phyloP scores from a whole-genome alignment of 2,113 vertebrate species.

The Silurus asotus region DNA sequence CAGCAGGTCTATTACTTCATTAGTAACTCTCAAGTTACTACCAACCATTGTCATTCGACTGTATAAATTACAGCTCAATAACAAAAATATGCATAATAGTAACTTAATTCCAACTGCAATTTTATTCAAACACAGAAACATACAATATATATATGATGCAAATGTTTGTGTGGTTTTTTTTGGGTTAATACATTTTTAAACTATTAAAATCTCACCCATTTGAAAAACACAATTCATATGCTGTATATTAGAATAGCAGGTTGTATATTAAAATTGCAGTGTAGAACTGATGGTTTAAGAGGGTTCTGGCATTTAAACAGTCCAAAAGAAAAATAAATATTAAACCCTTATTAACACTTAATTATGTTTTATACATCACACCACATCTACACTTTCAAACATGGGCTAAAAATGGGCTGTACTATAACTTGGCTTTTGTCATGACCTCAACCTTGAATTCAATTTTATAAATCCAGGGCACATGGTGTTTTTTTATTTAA shows the following conservation, averaged over 20 bases:
- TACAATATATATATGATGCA: background rate
- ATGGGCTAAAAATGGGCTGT: no score
- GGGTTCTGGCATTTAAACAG: background rate
- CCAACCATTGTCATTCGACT: background rate
- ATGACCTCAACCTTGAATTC: background rate
- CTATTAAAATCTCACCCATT: background rate
- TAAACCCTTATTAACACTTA: background rate
- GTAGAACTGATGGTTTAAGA: background rate
- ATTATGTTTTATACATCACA: background rate
- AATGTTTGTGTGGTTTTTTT: background rate
- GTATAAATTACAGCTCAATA: background rate
- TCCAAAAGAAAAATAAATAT: background rate
- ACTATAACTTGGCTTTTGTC: no score
- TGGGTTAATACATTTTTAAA: background rate
- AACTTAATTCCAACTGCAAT: background rate
- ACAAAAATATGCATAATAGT: background rate
- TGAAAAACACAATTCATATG: background rate
- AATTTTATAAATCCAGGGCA: background rate
- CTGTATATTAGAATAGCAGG: background rate
- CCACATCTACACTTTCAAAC: no score
- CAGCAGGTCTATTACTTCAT: background rate
- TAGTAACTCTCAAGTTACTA: background rate
- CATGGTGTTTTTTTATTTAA: background rate
- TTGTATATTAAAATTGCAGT: background rate
- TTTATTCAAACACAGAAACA: background rate